phyloP scores from a whole-genome alignment of 2,797 vertebrate species.

The Coendou prehensilis region DNA sequence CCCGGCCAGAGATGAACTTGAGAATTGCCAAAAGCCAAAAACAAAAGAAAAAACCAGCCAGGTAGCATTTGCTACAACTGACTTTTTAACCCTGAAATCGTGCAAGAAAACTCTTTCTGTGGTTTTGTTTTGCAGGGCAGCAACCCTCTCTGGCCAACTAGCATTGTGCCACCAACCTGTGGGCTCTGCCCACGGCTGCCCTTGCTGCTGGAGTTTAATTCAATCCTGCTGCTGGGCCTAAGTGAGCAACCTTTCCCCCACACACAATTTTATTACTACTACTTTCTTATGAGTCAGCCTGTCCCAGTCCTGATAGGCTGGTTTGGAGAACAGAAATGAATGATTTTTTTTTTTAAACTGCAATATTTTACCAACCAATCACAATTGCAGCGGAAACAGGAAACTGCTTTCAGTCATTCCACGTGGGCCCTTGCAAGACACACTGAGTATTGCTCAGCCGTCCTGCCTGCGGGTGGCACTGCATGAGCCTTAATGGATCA shows the following conservation, averaged over 20 bases:
- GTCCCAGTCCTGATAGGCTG: background rate
- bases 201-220: background rate
- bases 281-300: background rate
- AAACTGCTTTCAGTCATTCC: background rate
- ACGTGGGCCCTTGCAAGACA: background rate
- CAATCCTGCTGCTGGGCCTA: background rate
- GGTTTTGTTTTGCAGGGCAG: background rate
- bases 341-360: background rate
- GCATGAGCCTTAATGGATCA: accelerated
- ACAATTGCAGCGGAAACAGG: background rate
- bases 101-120: background rate
- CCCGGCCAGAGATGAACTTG: background rate
- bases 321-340: background rate
- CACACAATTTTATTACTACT: background rate
- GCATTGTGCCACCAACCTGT: background rate
- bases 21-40: background rate
- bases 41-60: background rate
- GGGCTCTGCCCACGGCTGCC: background rate
- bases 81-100: background rate
- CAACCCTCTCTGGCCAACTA: background rate
- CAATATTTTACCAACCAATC: background rate
- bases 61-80: background rate
- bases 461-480: too few species aligned
- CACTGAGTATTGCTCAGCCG: background rate
- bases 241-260: background rate